Conservation (phyloP, 2,797 vertebrate genomes). For the Oreortyx pictus region DNA sequence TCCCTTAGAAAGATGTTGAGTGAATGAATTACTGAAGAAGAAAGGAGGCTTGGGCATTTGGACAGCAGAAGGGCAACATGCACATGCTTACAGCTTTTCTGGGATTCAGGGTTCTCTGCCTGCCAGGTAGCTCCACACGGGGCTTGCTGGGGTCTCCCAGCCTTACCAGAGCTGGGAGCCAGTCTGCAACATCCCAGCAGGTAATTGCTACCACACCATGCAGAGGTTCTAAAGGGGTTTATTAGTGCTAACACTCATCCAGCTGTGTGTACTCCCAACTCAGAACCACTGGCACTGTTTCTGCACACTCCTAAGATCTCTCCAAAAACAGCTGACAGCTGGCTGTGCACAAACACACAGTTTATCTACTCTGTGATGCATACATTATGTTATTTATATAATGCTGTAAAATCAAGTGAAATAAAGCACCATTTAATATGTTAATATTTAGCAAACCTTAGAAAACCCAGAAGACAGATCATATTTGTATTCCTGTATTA, state of each 20-base stretch:
- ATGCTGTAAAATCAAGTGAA: background rate
- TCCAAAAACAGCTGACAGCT: background rate
- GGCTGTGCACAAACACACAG: background rate
- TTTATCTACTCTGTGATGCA: background rate
- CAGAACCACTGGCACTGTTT: background rate
- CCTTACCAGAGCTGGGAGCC: background rate
- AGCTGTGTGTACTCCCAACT: background rate
- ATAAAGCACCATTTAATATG: background rate
- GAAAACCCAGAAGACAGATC: background rate
- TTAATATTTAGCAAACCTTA: background rate
- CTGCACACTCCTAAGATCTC: background rate
- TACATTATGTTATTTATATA: background rate
- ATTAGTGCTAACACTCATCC: background rate
- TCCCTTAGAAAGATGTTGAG: background rate
- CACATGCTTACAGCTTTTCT: background rate
- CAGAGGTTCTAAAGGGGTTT: slow-evolving; percentile 18
- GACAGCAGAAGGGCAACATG: background rate
- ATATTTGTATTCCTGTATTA: background rate
- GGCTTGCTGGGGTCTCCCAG: background rate
- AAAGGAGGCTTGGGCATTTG: background rate
- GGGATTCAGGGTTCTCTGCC: background rate
- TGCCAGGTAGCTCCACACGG: slow-evolving; percentile 2
- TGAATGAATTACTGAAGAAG: background rate
- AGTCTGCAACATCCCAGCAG: background rate
- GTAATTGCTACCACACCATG: background rate